Evolutionary conservation across 2,797 vertebrate genomes (phyloP), one percentile per base, ranked within the genome.

Genomic region (Buceros bicornis): DNA sequence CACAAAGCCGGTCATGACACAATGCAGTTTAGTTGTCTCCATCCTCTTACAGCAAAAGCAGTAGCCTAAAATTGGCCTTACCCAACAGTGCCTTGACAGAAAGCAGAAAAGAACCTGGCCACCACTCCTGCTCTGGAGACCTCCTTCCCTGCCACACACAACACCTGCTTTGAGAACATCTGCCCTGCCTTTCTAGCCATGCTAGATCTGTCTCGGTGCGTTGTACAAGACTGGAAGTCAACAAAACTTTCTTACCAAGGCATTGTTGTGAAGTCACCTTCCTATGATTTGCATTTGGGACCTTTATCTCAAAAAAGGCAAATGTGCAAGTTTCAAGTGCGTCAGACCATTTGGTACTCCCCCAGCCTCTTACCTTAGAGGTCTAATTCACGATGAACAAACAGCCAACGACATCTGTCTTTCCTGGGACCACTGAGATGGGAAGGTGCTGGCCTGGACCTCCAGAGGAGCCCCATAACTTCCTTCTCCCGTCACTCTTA

Each of bases 101-200:
- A 42, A 65, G 1, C 6, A 3, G 0, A 2, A 0, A 9, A 4
- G n/a, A 70, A 42, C 17, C 24, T 4, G 11, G 12, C 16, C 47
- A 74, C 57, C 42, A 6, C 1, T 19, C 19, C 29, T 69, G 25
- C 33, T 60, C 78, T 60, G 24, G 18, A 70, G 45, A 37, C 17
- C 37, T 66, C 33, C 48, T 67, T 66, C 25, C 24, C 40, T 48
- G 28, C n/a, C 26, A 29, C 2, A 4, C 24, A 12, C 0, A 1
- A 3, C 28, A 20, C 8, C 26, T 43, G 22, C 80, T 50, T 14
- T 33, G 24, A 47, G 16, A 58, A 4, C 18, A 16, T 2, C 50
- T 89, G 25, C 37, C 33, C 25, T 29, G 40, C 62, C 35, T 9
- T 25, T 31, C 10, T 0, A 60, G 33, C 40, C 43, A 2, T 2